phyloP scores from a whole-genome alignment of 2,113 vertebrate genomes.

The Cebidichthys violaceus region DNA sequence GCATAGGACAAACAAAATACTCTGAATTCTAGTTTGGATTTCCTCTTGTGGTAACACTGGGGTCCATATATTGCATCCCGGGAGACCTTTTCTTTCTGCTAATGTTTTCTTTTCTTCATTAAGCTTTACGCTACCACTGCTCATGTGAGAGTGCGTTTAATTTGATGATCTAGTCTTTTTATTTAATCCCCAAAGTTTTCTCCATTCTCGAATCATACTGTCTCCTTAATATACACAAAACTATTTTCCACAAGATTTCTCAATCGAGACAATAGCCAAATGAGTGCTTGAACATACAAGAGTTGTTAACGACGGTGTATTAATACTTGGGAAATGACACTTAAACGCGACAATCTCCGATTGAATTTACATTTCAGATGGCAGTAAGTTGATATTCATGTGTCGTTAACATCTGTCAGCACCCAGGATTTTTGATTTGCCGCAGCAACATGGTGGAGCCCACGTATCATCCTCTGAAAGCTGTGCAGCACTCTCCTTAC shows the following conservation, averaged over 20 bases:
- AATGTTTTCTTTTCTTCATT: slow-evolving; percentile 2
- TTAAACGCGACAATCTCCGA: not conserved
- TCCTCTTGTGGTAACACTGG: not conserved
- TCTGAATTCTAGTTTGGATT: not conserved
- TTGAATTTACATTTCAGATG: slow-evolving; percentile 14
- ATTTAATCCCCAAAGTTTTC: not conserved
- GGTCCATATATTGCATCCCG: not conserved
- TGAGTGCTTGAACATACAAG: not conserved
- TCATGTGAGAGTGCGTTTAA: not conserved
- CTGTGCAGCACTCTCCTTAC: slow-evolving; percentile 9
- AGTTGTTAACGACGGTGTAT: not conserved
- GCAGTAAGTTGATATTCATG: not conserved
- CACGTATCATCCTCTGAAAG: slow-evolving; percentile 25
- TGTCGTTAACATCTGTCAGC: slow-evolving; percentile 11
- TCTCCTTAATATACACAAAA: not conserved
- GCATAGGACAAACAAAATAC: not conserved
- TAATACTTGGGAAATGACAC: slow-evolving; percentile 1
- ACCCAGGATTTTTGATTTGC: slow-evolving; percentile 21
- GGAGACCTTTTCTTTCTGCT: not conserved
- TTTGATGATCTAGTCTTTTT: slow-evolving; percentile 2
- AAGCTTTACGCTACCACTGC: not conserved
- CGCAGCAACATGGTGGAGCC: not conserved
- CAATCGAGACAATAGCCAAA: not conserved
- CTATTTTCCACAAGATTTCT: not conserved
- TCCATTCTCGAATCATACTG: no score